These are phyloP conservation scores for Xestoiulus laeticollis DNA, from an alignment of 2,888 invertebrate species.

Conservation along the genomic window DNA sequence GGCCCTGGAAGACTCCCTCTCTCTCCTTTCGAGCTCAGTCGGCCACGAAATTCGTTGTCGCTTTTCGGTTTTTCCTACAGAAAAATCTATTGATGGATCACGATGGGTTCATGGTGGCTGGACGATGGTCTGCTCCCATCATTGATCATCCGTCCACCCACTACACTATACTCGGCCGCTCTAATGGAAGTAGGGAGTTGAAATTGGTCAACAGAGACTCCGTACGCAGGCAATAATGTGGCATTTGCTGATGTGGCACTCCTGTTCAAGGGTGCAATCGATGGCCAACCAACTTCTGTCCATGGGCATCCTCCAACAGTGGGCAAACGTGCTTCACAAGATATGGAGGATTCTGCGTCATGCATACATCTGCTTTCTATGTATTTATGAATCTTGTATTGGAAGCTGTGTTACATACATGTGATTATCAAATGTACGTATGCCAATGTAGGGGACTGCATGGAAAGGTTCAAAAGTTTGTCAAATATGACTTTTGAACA, in stretches of 20 bases:
- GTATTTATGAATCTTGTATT: too few relatives aligned
- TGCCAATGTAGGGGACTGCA: too few relatives aligned
- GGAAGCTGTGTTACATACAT: too few relatives aligned
- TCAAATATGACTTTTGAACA: too few relatives aligned
- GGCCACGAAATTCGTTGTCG: conserved; percentile 51
- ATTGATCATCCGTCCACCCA: conserved; percentile 37
- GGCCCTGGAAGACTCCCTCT: conserved; percentile 29
- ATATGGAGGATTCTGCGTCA: too few relatives aligned
- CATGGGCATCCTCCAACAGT: background rate
- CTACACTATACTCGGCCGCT: conserved; percentile 5
- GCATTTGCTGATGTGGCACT: conserved; percentile 37
- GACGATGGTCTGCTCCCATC: conserved; percentile 32
- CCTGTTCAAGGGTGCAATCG: conserved; percentile 15
- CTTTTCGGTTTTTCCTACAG: conserved; percentile 40
- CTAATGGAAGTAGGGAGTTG: conserved; percentile 37
- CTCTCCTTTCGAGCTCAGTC: conserved; percentile 42
- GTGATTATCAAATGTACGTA: too few relatives aligned
- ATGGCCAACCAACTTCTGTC: background rate
- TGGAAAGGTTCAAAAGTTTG: too few relatives aligned
- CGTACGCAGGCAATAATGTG: background rate
- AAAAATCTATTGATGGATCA: conserved; percentile 37
- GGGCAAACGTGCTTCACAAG: background rate
- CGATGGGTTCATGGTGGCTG: conserved; percentile 37
- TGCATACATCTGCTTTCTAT: too few relatives aligned
- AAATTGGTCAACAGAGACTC: conserved; percentile 33